These are phyloP conservation scores for Orthonychiurus folsomi DNA, from an alignment of 2,888 invertebrate genomes.

Conservation along the genomic window DNA sequence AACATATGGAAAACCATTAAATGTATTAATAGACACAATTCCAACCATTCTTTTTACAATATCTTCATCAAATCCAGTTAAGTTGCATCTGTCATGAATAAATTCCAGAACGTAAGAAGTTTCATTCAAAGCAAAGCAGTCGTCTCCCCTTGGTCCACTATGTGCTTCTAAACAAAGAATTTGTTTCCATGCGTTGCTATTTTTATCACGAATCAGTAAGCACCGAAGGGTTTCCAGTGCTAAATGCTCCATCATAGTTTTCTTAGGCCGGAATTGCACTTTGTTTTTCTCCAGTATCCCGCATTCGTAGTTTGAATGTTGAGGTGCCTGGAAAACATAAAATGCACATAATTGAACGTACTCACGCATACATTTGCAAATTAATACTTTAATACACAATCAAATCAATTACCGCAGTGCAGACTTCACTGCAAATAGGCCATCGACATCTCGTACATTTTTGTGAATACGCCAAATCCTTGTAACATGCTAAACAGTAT, in stretches of 20 bases:
- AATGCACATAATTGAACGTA: no score
- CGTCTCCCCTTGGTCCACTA: background rate
- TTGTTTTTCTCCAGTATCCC: background rate
- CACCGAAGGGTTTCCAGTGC: background rate
- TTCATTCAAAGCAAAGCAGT: background rate
- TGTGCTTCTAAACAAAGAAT: background rate
- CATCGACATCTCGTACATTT: background rate
- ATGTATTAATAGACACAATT: background rate
- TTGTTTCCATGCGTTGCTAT: background rate
- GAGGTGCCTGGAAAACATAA: background rate
- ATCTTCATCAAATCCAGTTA: background rate
- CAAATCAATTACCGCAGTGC: background rate
- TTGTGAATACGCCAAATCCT: background rate
- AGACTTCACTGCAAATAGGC: background rate
- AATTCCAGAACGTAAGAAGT: background rate
- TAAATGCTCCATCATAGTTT: background rate
- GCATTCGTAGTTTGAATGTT: background rate
- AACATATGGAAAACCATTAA: background rate
- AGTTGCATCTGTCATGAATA: background rate
- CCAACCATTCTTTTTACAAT: background rate
- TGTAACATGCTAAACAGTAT: background rate
- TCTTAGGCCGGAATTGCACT: background rate
- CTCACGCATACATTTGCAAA: no score
- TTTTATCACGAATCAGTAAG: background rate
- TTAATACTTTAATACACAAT: no score